Evolutionary conservation across 2,888 invertebrate genomes (phyloP), one percentile per base, ranked within the genome.

Genomic region (Spodoptera exigua): DNA sequence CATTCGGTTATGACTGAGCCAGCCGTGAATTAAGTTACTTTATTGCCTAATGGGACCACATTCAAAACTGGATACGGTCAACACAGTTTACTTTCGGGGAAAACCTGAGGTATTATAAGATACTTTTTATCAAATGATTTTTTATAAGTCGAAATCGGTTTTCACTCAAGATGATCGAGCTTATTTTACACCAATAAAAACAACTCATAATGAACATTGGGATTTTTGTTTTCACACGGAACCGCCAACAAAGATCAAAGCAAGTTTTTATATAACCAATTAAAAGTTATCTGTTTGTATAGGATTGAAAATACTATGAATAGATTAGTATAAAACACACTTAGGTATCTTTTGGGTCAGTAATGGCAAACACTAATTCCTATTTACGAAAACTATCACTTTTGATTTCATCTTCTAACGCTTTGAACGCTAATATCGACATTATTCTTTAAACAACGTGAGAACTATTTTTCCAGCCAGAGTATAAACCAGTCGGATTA

Each of bases 261-360:
- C 12, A 47, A 51, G 47, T 43, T 59, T 36, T 45, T 40, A n/a
- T 16, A 47, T 11, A 34, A 35, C n/a, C 3, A 34, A 46, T 12
- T 66, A 66, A 58, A 65, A 18, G 21, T n/a, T 21, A 16, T 40
- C 16, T 12, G 46, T 47, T 16, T 13, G 11, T 18, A 32, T 18
- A 7, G 7, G 5, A 16, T 11, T 47, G 35, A 39, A 45, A 34
- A 52, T 27, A 44, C 27, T 9, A 10, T 7, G 13, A 61, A 54
- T 67, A 49, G 41, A 40, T 41, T 45, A 27, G 11, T 10, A 18
- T 18, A 47, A 36, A 27, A 27, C 14, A 27, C 9, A 40, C 9
- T 2, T 37, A 37, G 3, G 5, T 2, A 17, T 12, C 10, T 18
- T 13, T 14, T 36, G 32, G 16, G 27, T 45, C 40, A 66, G 60